These are phyloP conservation scores for Callionymus lyra DNA, from an alignment of 2,113 vertebrate species.

Conservation along the genomic window DNA sequence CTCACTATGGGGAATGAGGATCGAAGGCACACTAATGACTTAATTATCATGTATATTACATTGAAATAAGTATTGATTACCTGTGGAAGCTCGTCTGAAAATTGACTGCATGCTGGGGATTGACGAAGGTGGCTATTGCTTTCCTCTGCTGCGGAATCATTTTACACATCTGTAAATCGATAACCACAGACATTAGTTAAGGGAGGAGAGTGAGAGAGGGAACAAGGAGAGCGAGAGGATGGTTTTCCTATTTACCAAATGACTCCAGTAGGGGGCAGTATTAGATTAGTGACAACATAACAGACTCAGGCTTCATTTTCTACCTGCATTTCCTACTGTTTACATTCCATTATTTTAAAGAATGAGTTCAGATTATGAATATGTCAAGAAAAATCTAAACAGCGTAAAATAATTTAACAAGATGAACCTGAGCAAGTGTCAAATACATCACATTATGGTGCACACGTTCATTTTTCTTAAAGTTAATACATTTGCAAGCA, in stretches of 20 bases:
- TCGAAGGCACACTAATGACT: neutral
- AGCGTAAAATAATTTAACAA: too few relatives aligned
- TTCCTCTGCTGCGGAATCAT: conserved; percentile 95
- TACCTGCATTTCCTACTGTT: too few relatives aligned
- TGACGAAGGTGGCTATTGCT: conserved; percentile 88
- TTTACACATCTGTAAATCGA: conserved; percentile 76
- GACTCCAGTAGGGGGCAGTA: conserved; percentile 42
- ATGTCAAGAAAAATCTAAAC: too few relatives aligned
- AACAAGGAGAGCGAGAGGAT: neutral
- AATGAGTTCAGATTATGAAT: too few relatives aligned
- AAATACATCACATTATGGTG: too few relatives aligned
- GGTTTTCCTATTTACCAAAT: conserved; percentile 3
- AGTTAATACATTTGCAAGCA: too few relatives aligned
- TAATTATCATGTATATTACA: neutral
- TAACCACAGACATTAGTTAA: conserved; percentile 5
- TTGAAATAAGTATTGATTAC: conserved; percentile 52
- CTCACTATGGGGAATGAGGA: conserved; percentile 6
- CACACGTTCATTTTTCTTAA: too few relatives aligned
- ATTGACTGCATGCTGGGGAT: conserved; percentile 79
- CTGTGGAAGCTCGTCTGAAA: conserved; percentile 97
- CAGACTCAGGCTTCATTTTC: too few relatives aligned
- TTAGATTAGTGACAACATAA: too few relatives aligned
- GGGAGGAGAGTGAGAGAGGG: conserved; percentile 32
- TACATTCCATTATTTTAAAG: too few relatives aligned
- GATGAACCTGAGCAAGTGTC: too few relatives aligned